Evolutionary conservation across 2,113 vertebrate species (phyloP).

Genomic region (Polypterus bichir): DNA sequence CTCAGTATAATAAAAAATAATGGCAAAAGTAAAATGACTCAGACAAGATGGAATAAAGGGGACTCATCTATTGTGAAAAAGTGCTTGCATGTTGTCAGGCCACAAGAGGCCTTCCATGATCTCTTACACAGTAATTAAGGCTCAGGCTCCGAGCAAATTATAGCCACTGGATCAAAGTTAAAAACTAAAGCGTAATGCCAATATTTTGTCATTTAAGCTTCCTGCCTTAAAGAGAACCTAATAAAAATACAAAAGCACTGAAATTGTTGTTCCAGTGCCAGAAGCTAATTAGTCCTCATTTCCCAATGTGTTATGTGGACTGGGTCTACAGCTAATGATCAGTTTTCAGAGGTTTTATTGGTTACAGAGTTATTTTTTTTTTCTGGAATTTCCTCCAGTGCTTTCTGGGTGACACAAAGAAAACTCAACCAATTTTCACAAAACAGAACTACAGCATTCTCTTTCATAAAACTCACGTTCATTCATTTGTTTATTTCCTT

Average conservation of each 20-base stretch:
- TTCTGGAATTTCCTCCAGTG: constrained; percentile 91
- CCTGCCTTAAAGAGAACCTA: constrained; percentile 66
- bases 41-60: no score
- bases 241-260: constrained; percentile 64
- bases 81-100: constrained; percentile 7
- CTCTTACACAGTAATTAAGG: constrained; percentile 33
- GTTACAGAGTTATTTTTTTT: constrained; percentile 79
- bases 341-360: constrained; percentile 81
- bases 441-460: no score
- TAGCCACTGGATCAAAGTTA: constrained; percentile 47
- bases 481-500: no score
- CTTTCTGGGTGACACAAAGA: constrained; percentile 66
- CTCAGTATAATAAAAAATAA: no score
- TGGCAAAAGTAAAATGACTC: no score
- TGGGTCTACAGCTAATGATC: constrained; percentile 81
- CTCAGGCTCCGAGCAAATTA: constrained; percentile 47
- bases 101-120: constrained; percentile 41
- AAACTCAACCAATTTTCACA: constrained; percentile 64
- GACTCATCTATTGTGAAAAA: no score
- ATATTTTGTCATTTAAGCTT: constrained; percentile 63
- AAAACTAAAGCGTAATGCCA: constrained; percentile 45
- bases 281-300: constrained; percentile 91
- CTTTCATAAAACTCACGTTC: no score
- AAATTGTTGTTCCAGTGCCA: constrained; percentile 76
- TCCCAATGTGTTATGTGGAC: constrained; percentile 84